Conservation (phyloP, 2,113 vertebrate genomes). For the Mustela nigripes region DNA sequence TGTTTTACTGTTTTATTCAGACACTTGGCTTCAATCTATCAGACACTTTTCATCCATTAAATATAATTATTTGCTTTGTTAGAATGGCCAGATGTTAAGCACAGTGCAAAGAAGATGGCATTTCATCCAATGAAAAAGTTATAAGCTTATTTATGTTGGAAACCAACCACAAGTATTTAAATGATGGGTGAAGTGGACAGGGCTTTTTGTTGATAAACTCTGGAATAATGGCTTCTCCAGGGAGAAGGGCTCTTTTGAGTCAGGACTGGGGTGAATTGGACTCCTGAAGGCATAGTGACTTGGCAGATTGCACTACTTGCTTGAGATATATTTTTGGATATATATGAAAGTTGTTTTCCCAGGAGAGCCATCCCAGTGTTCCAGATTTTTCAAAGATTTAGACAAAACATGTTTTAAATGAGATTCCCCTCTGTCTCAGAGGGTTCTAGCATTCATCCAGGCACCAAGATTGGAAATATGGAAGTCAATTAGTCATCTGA, state of each 20-base stretch:
- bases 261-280: not conserved
- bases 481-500: not conserved
- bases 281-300: not conserved
- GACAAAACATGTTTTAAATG: not conserved
- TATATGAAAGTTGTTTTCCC: not conserved
- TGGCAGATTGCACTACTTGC: not conserved
- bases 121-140: constrained; percentile 84
- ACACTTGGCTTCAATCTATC: constrained; percentile 85
- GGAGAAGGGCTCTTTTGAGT: not conserved
- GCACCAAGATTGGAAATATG: not conserved
- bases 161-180: constrained; percentile 83
- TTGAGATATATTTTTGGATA: not conserved
- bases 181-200: constrained; percentile 73
- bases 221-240: not conserved
- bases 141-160: constrained; percentile 86
- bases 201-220: constrained; percentile 43
- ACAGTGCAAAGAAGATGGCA: constrained; percentile 87
- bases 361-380: rapidly evolving
- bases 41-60: constrained; percentile 88
- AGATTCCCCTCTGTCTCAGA: not conserved
- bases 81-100: constrained; percentile 89
- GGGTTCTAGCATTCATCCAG: not conserved
- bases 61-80: constrained; percentile 88
- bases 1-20: constrained; percentile 83
- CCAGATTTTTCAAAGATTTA: not conserved